Evolutionary conservation across 2,888 invertebrate genomes (phyloP), one percentile per base, ranked within the genome.

Genomic region (Thyatira batis): DNA sequence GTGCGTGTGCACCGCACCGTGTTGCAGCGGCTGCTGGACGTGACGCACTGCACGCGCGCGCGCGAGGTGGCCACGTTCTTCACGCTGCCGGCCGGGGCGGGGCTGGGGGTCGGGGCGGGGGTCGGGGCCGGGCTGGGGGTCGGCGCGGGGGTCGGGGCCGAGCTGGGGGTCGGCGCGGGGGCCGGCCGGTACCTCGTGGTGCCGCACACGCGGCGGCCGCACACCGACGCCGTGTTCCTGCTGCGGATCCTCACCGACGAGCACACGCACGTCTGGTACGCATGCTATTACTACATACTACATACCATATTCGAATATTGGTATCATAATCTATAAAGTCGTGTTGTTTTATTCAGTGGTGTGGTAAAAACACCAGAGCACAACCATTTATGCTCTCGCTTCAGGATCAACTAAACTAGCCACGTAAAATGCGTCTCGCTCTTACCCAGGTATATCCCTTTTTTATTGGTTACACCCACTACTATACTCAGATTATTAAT

Each of bases 131-230:
- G 96, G 2, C 94, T 95, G 77, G 52, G 94, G 96, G 65, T 95
- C 96, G 56, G 94, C 95, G 54, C 94, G 94, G 64, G 91, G 93
- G 56, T 93, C 95, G 53, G 33, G 6, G 5, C 13, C 13, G 33
- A 2, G 6, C n/a, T 0, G 30, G 30, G n/a, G 30, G 30, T 1
- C n/a, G n/a, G 3, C n/a, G 30, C 5, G 30, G 30, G 0, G 11
- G 11, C 95, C 9, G 96, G 96, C 2, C 94, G 95, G 77, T 96
- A 95, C 82, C 93, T 95, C 53, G 94, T 95, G 52, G 94, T 96
- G 65, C 95, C 96, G 56, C 95, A 95, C 87, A 94, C 95, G 54
- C 94, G 94, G 64, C 91, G 93, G 56, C 93, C 95, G 53, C 94
- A 95, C 87, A 89, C 94, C 59, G 95, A 95, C 78, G 95, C 94